A percentile compares a stretch with the other conserved stretches of the same genome.
phyloP scores from a whole-genome alignment of 1,140 invertebrate genomes.

The Drepana arcuata region DNA sequence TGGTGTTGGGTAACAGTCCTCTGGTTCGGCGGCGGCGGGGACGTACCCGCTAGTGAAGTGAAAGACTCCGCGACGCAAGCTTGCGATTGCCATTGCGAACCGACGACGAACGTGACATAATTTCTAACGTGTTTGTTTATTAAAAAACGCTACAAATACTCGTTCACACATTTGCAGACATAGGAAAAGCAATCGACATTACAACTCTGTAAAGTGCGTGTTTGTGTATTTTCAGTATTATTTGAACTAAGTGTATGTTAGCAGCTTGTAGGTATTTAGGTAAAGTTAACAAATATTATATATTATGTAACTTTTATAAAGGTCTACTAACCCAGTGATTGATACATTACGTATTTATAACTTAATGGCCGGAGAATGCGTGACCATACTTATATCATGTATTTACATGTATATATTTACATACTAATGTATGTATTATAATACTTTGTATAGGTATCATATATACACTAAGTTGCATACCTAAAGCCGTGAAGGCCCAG shows the following conservation, averaged over 20 bases:
- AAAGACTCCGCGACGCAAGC: slow-evolving; percentile 3
- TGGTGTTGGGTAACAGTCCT: slow-evolving; percentile 15
- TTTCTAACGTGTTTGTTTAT: neutral
- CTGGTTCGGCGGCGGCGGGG: slow-evolving; percentile 1
- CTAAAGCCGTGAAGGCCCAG: too few relatives aligned
- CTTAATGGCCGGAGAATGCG: too few relatives aligned
- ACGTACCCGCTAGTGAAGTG: slow-evolving; percentile 4
- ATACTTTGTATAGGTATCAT: too few relatives aligned
- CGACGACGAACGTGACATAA: slow-evolving; percentile 4
- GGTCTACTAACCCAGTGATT: too few relatives aligned
- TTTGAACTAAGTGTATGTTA: neutral
- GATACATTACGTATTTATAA: too few relatives aligned
- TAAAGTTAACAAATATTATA: slow-evolving; percentile 1
- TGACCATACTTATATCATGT: too few relatives aligned
- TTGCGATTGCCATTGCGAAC: slow-evolving; percentile 1
- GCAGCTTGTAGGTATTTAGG: neutral
- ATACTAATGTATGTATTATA: too few relatives aligned
- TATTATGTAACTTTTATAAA: slow-evolving; percentile 2
- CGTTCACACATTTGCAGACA: neutral
- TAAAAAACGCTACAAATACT: slow-evolving; percentile 1
- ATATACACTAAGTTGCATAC: too few relatives aligned
- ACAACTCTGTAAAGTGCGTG: neutral
- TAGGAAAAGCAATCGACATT: neutral
- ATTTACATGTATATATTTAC: too few relatives aligned
- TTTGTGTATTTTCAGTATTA: too few relatives aligned